phyloP scores from a whole-genome alignment of 2,888 invertebrate genomes.

The Leuctra nigra region DNA sequence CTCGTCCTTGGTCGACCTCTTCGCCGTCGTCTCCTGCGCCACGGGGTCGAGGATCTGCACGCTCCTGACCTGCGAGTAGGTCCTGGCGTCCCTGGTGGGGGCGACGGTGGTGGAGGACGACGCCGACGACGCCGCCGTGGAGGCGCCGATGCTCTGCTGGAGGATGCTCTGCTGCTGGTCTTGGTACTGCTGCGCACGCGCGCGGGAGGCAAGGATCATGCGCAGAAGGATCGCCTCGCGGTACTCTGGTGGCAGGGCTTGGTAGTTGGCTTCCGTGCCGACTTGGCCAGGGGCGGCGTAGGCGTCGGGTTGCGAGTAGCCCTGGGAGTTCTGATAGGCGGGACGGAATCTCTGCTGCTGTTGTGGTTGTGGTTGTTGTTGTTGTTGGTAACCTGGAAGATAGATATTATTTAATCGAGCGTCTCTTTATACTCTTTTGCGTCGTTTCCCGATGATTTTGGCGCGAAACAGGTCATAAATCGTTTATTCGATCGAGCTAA shows the following conservation, averaged over 20 bases:
- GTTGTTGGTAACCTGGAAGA: conserved; percentile 10
- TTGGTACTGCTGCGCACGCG: conserved; percentile 21
- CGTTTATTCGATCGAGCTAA: too few relatives aligned
- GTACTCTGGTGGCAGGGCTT: conserved; percentile 24
- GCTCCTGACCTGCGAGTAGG: conserved; percentile 29
- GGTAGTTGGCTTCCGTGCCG: conserved; percentile 12
- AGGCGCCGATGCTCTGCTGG: conserved; percentile 8
- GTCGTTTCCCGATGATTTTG: too few relatives aligned
- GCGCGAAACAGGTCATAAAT: too few relatives aligned
- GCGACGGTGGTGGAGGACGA: conserved; percentile 8
- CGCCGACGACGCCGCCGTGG: neutral
- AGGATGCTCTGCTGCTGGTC: conserved; percentile 6
- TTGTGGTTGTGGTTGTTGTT: conserved; percentile 1
- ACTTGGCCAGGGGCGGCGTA: conserved; percentile 1
- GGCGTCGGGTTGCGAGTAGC: too few relatives aligned
- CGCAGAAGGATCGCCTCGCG: conserved; percentile 25
- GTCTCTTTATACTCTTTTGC: too few relatives aligned
- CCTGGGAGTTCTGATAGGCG: neutral
- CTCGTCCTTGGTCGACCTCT: conserved; percentile 23
- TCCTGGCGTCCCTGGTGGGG: neutral
- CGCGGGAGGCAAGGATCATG: conserved; percentile 24
- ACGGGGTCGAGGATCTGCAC: conserved; percentile 31
- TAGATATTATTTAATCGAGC: too few relatives aligned
- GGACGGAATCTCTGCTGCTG: neutral
- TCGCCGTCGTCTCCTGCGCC: conserved; percentile 23